Evolutionary conservation across 2,797 vertebrate genomes (phyloP).

Genomic region (Siniperca obscura): DNA sequence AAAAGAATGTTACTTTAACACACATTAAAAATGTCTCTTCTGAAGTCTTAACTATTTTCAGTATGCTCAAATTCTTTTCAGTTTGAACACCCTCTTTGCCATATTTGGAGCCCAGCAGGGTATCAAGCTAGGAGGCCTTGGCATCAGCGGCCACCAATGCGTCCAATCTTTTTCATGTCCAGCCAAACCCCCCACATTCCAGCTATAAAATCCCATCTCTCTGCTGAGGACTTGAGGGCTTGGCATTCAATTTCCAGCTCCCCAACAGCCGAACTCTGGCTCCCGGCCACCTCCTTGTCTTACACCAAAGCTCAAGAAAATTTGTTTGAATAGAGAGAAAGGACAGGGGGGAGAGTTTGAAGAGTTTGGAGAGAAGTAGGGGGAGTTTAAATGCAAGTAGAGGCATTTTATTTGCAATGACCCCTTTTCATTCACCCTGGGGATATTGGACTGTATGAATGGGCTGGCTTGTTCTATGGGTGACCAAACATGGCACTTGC

Average conservation of each 20-base stretch:
- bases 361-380: slow-evolving; percentile 37
- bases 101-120: slow-evolving; percentile 69
- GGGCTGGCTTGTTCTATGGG: slow-evolving; percentile 68
- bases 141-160: slow-evolving; percentile 65
- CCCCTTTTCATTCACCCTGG: slow-evolving; percentile 58
- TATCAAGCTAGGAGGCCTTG: slow-evolving; percentile 67
- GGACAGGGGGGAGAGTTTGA: slow-evolving; percentile 1
- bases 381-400: slow-evolving; percentile 57
- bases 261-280: slow-evolving; percentile 64
- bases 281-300: slow-evolving; percentile 61
- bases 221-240: slow-evolving; percentile 68
- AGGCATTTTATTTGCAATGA: slow-evolving; percentile 65
- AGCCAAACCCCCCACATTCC: slow-evolving; percentile 77
- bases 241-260: slow-evolving; percentile 76
- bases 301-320: slow-evolving; percentile 60
- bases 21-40: not conserved
- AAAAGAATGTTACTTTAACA: slow-evolving; percentile 7
- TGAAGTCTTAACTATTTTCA: slow-evolving; percentile 23
- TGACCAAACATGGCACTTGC: slow-evolving; percentile 77
- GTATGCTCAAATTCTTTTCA: slow-evolving; percentile 41
- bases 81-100: slow-evolving; percentile 59
- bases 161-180: slow-evolving; percentile 78
- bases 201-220: slow-evolving; percentile 76
- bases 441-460: slow-evolving; percentile 65
- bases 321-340: slow-evolving; percentile 59